These are phyloP conservation scores for Dolichallabes microphthalmus DNA, from an alignment of 2,113 vertebrate genomes.

Conservation along the genomic window DNA sequence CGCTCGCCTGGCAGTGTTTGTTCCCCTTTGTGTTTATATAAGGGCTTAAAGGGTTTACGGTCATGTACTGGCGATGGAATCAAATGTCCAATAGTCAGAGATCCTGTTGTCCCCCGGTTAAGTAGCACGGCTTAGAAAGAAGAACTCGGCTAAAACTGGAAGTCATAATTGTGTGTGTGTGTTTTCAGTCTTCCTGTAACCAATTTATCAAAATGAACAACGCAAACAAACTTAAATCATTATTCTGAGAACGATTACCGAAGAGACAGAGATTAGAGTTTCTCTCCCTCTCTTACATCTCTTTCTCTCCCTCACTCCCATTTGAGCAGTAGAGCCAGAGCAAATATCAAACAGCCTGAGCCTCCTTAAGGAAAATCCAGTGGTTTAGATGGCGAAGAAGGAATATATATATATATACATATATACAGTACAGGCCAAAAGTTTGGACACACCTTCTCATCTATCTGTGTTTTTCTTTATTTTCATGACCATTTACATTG, in stretches of 20 bases:
- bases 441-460: too few species aligned
- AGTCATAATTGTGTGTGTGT: background rate
- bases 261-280: constrained; percentile 34
- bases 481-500: too few species aligned
- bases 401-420: too few species aligned
- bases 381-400: constrained; percentile 58
- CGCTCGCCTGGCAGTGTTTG: background rate
- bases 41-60: background rate
- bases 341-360: constrained; percentile 63
- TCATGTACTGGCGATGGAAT: background rate
- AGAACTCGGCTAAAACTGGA: background rate
- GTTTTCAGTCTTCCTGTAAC: background rate
- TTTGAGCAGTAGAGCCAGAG: constrained; percentile 65
- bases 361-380: constrained; percentile 63
- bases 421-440: too few species aligned
- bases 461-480: too few species aligned
- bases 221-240: constrained; percentile 43
- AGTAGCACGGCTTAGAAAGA: background rate
- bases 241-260: constrained; percentile 27
- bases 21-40: background rate
- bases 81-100: background rate
- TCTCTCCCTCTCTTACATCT: too few species aligned
- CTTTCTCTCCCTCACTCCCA: constrained; percentile 16
- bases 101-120: background rate
- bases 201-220: constrained; percentile 31